Conservation (phyloP, 1,140 invertebrate genomes). For the Drosophila oshimai region DNA sequence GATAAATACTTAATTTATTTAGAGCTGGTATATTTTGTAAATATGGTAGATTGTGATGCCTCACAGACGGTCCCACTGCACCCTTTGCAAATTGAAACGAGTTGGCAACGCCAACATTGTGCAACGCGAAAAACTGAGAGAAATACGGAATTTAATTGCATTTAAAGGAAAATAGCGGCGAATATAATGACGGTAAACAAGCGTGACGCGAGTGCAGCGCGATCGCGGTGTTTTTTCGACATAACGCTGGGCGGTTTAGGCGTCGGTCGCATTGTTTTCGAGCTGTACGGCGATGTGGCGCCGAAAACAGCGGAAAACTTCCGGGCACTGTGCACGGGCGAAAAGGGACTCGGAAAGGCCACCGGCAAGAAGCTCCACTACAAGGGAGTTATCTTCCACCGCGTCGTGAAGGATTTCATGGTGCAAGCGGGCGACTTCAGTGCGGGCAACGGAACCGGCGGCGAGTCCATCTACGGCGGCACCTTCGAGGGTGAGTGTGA, state of each 20-base stretch:
- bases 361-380: constrained; percentile 89
- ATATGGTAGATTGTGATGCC: not conserved
- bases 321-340: constrained; percentile 94
- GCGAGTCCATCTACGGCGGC: constrained; percentile 95
- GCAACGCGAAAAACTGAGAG: constrained; percentile 32
- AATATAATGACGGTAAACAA: constrained; percentile 70
- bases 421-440: constrained; percentile 94
- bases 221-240: constrained; percentile 93
- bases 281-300: constrained; percentile 95
- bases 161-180: not conserved
- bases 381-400: constrained; percentile 93
- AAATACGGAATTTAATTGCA: constrained; percentile 2
- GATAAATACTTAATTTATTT: too few species aligned
- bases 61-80: not conserved
- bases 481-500: constrained; percentile 89
- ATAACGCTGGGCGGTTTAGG: constrained; percentile 94
- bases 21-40: not conserved
- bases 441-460: constrained; percentile 95
- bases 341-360: constrained; percentile 89
- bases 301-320: constrained; percentile 98
- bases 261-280: constrained; percentile 96
- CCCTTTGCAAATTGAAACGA: not conserved
- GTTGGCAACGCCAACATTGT: constrained; percentile 24
- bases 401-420: constrained; percentile 97
- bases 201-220: constrained; percentile 71